Percentiles rank a stretch among this genome's conserved stretches.
Conservation (phyloP, 2,888 invertebrate genomes). For the Creontiades dilutus region DNA sequence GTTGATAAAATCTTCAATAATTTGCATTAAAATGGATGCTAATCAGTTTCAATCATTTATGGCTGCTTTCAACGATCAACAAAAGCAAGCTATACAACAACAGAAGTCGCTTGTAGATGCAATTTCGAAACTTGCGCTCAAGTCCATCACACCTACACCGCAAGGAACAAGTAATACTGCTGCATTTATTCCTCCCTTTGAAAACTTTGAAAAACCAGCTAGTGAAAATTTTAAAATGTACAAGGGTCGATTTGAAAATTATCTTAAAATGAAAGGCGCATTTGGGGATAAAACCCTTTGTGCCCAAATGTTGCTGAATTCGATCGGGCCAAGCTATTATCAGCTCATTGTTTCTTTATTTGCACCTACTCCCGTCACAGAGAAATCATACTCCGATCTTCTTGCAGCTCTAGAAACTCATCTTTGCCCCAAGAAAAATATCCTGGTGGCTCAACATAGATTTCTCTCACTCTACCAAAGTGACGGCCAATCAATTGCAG, state of each 20-base stretch:
- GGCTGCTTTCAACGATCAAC: neutral
- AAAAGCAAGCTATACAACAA: conserved; percentile 14
- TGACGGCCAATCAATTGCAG: conserved; percentile 31
- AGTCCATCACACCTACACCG: neutral
- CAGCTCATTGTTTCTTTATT: neutral
- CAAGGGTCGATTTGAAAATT: conserved; percentile 30
- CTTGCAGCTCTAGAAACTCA: neutral
- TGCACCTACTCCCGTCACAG: neutral
- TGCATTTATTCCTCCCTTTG: conserved; percentile 43
- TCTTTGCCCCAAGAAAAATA: conserved; percentile 33
- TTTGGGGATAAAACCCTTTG: conserved; percentile 44
- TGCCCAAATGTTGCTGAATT: conserved; percentile 38
- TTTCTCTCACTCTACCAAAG: conserved; percentile 48
- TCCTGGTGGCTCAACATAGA: conserved; percentile 8
- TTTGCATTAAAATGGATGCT: neutral
- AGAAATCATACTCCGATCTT: neutral
- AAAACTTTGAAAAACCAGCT: conserved; percentile 6
- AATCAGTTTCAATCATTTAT: neutral
- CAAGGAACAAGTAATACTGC: neutral
- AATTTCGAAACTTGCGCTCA: neutral
- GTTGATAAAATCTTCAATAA: conserved; percentile 13
- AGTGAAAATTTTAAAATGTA: conserved; percentile 23
- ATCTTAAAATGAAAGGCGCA: conserved; percentile 25
- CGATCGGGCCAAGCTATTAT: conserved; percentile 4
- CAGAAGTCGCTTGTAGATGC: neutral